A percentile compares a stretch with the other conserved stretches of the same genome.
Evolutionary conservation across 1,140 invertebrate genomes (phyloP).

Genomic region (Lasioglossum albipes): DNA sequence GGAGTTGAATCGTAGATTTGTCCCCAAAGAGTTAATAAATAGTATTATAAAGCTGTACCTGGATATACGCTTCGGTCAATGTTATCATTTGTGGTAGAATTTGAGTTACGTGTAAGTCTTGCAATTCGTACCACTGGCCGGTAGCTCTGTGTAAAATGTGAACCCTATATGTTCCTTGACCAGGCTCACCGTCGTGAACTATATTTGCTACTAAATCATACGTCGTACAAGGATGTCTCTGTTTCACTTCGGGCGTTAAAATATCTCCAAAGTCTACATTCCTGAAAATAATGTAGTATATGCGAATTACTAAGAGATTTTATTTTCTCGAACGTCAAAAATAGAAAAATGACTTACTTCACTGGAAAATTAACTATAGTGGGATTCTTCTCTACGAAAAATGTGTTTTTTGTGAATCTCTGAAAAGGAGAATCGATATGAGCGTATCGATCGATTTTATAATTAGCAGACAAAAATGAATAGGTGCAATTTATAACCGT

Average conservation of each 20-base stretch:
- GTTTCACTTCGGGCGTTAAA: slow-evolving; percentile 90
- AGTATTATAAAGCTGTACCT: slow-evolving; percentile 76
- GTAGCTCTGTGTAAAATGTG: slow-evolving; percentile 97
- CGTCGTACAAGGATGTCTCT: slow-evolving; percentile 88
- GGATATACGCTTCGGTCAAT: slow-evolving; percentile 98
- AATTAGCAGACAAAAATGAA: not conserved
- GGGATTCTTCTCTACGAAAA: slow-evolving; percentile 99
- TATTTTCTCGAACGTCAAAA: slow-evolving; percentile 28
- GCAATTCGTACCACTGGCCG: slow-evolving; percentile 95
- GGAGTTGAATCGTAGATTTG: no score
- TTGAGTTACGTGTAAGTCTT: slow-evolving; percentile 98
- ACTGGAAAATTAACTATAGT: slow-evolving; percentile 99
- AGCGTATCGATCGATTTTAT: not conserved
- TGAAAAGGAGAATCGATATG: slow-evolving; percentile 74
- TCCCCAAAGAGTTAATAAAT: no score
- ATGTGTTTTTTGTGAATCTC: slow-evolving; percentile 99
- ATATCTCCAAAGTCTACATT: slow-evolving; percentile 99
- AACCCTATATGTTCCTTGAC: slow-evolving; percentile 95
- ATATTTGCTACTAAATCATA: slow-evolving; percentile 99
- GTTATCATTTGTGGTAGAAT: slow-evolving; percentile 99
- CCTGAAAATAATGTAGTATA: slow-evolving; percentile 80
- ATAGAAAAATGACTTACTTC: slow-evolving; percentile 86
- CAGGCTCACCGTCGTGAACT: slow-evolving; percentile 98
- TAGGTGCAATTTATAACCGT: no score
- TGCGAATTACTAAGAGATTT: slow-evolving; percentile 5